These are phyloP conservation scores for Caenorhabditis brenneri DNA, from an alignment of 1,140 invertebrate genomes.

Conservation along the genomic window DNA sequence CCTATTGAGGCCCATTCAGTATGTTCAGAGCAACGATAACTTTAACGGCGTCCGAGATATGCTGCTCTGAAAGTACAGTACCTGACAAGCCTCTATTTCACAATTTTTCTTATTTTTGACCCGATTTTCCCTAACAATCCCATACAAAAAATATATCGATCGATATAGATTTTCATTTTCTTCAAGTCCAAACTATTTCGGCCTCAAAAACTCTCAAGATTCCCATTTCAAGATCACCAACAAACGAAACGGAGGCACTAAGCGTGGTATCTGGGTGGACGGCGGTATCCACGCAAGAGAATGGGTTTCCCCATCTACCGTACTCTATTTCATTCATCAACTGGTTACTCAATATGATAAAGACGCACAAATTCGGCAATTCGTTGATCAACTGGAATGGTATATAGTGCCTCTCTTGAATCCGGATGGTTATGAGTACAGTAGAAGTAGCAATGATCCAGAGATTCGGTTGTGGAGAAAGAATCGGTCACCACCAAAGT, in stretches of 20 bases:
- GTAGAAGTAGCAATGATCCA: constrained; percentile 64
- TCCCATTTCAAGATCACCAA: constrained; percentile 62
- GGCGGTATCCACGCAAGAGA: constrained; percentile 73
- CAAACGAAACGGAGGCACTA: constrained; percentile 57
- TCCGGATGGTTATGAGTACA: constrained; percentile 68
- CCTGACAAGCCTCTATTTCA: too few species aligned
- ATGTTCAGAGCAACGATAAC: too few species aligned
- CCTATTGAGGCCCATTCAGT: too few species aligned
- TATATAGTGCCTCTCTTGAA: constrained; percentile 67
- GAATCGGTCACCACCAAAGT: constrained; percentile 68
- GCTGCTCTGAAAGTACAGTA: too few species aligned
- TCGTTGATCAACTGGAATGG: constrained; percentile 69
- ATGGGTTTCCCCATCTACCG: constrained; percentile 73
- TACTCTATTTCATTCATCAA: constrained; percentile 72
- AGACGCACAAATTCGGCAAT: constrained; percentile 61
- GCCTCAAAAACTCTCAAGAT: too few species aligned
- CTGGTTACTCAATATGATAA: constrained; percentile 66
- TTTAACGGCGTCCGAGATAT: too few species aligned
- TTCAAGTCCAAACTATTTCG: too few species aligned
- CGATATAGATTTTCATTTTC: too few species aligned
- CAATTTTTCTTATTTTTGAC: too few species aligned
- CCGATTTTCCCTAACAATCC: too few species aligned
- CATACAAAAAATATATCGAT: too few species aligned
- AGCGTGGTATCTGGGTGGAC: constrained; percentile 70
- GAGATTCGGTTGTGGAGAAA: constrained; percentile 69